Conservation (phyloP, 2,888 invertebrate species). For the Myathropa florea region DNA sequence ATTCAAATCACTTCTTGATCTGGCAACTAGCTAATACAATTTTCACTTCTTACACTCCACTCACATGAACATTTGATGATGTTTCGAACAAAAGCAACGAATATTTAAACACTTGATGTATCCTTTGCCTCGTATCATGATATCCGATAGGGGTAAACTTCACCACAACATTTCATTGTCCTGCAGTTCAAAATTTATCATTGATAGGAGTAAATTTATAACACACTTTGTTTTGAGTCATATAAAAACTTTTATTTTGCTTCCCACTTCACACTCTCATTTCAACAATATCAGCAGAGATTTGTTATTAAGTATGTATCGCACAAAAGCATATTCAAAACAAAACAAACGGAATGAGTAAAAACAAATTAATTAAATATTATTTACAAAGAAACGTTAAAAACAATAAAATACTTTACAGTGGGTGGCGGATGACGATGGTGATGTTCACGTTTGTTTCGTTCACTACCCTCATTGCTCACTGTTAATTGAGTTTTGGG, state of each 20-base stretch:
- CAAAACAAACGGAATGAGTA: slow-evolving; percentile 64
- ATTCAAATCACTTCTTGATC: too few species aligned
- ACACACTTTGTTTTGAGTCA: slow-evolving; percentile 16
- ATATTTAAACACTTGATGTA: too few species aligned
- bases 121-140: too few species aligned
- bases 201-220: neutral
- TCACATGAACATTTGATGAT: too few species aligned
- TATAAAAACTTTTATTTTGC: slow-evolving; percentile 56
- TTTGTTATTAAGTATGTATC: slow-evolving; percentile 53
- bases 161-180: too few species aligned
- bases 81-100: too few species aligned
- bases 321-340: slow-evolving; percentile 51
- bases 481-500: slow-evolving; percentile 68
- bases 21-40: too few species aligned
- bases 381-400: slow-evolving; percentile 64
- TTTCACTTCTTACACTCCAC: too few species aligned
- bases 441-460: slow-evolving; percentile 25
- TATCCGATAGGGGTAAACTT: too few species aligned
- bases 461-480: slow-evolving; percentile 62
- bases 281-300: slow-evolving; percentile 54
- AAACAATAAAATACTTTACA: slow-evolving; percentile 44
- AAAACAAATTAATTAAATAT: slow-evolving; percentile 60
- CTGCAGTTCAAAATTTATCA: too few species aligned
- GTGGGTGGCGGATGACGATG: slow-evolving; percentile 5
- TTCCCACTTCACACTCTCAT: slow-evolving; percentile 62